Base-by-base conservation (phyloP, 1,140 invertebrate genomes). In the Drosophila baimaii region DNA sequence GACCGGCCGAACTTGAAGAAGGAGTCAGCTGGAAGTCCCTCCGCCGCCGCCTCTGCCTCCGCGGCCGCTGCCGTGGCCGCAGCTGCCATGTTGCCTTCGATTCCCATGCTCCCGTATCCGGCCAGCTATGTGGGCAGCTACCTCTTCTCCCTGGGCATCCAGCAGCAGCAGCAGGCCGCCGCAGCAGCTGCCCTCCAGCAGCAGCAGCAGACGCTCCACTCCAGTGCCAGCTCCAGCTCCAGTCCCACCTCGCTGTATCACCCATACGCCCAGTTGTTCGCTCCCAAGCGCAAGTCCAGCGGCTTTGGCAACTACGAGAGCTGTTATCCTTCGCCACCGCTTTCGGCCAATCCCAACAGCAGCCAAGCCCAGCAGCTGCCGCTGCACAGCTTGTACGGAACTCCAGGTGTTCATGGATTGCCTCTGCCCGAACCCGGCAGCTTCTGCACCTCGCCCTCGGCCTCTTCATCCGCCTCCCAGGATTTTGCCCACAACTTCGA, bases 61-160 rank as follows among this genome's bases (percentile, higher is more conserved):
- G 66, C 86, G 73, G 58, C 93, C 33, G 90, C 92, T 23, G 79
- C 90, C 64, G 92, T 63, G 88, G 92, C 82, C 62, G 92, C 55
- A 71, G 82, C 82, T 65, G 91, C 92, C 27, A 83, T 92, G 62
- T 79, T 93, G 19, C 93, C 93, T 0, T 93, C 93, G 55, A 81
- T 89, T 13, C 93, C 94, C 15, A 88, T 94, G 59, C 90, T 94
- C n/a, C 94, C 94, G 25, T 94, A 94, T 75, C 93, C 94, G 23
- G 93, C 93, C 1, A 93, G 92, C 59, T 94, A 94, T 74, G 93
- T 94, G 66, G 93, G 94, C 74, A 95, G 94, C 71, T 95, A 95
- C 75, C 90, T 95, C 27, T 93, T 95, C 49, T 94, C 93, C 13
- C 89, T 95, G 61, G 93, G 94, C 55, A 91, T 95, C 23, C 94